phyloP scores from a whole-genome alignment of 2,113 vertebrate genomes.

The Lophochroa leadbeateri region DNA sequence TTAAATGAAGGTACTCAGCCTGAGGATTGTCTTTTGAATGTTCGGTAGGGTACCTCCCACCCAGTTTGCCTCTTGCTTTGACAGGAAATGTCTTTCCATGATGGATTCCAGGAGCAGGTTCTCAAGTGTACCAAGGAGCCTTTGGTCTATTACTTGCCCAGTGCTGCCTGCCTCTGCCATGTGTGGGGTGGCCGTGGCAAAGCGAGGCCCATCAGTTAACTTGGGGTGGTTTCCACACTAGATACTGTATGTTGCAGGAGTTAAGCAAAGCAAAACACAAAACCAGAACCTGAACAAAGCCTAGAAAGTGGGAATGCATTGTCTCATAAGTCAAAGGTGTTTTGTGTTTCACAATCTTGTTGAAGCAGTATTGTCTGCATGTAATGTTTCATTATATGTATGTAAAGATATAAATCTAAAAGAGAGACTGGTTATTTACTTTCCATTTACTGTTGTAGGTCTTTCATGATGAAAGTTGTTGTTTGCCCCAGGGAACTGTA shows the following conservation, averaged over 20 bases:
- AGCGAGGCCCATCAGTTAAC: not conserved
- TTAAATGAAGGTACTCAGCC: not conserved
- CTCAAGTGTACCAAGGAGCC: not conserved
- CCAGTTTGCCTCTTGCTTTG: not conserved
- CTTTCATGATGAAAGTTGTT: not conserved
- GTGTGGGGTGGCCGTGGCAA: not conserved
- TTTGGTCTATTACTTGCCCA: not conserved
- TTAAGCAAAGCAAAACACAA: not conserved
- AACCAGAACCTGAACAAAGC: not conserved
- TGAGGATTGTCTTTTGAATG: not conserved
- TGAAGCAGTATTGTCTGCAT: not conserved
- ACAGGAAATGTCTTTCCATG: not conserved
- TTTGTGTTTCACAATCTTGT: not conserved
- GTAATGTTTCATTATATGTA: not conserved
- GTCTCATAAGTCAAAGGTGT: not conserved
- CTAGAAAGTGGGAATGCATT: not conserved
- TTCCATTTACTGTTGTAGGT: not conserved
- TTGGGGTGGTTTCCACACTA: not conserved
- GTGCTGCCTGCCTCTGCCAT: not conserved
- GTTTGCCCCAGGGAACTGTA: not conserved
- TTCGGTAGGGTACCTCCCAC: not conserved
- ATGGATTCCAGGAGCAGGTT: not conserved
- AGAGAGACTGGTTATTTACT: constrained; percentile 5
- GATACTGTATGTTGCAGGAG: not conserved
- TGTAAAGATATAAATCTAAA: not conserved